Evolutionary conservation across 2,888 invertebrate species (phyloP).

Genomic region (Monoplex corrugatus): DNA sequence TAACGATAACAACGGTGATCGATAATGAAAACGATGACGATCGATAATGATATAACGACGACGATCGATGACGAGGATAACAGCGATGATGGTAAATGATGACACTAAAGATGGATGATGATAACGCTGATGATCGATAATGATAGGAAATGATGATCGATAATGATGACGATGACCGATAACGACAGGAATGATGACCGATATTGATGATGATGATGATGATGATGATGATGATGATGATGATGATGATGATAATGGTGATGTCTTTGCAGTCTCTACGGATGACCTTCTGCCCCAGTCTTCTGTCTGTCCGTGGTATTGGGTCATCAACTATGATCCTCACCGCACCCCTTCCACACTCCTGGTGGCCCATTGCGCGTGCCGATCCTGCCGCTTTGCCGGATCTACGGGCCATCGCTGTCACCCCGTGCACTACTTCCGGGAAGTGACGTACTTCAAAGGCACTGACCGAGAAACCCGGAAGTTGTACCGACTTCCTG

Average conservation of each 20-base stretch:
- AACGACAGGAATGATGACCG: background rate
- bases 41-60: no score
- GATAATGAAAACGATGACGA: no score
- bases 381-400: no score
- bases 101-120: no score
- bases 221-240: constrained; percentile 12
- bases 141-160: no score
- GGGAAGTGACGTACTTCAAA: background rate
- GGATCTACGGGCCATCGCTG: background rate
- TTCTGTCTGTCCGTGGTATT: constrained; percentile 14
- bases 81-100: no score
- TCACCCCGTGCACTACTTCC: constrained; percentile 30
- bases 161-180: no score
- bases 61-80: no score
- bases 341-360: constrained; percentile 3
- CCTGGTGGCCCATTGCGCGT: background rate
- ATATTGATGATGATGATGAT: no score
- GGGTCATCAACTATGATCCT: constrained; percentile 37
- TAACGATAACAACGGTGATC: no score
- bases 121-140: no score
- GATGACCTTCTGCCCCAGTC: background rate
- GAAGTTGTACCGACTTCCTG: background rate
- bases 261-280: no score
- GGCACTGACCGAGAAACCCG: background rate
- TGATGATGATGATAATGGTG: background rate